These are phyloP conservation scores for Schizopygopsis malacanthus DNA, from an alignment of 2,797 vertebrate genomes.

Conservation along the genomic window DNA sequence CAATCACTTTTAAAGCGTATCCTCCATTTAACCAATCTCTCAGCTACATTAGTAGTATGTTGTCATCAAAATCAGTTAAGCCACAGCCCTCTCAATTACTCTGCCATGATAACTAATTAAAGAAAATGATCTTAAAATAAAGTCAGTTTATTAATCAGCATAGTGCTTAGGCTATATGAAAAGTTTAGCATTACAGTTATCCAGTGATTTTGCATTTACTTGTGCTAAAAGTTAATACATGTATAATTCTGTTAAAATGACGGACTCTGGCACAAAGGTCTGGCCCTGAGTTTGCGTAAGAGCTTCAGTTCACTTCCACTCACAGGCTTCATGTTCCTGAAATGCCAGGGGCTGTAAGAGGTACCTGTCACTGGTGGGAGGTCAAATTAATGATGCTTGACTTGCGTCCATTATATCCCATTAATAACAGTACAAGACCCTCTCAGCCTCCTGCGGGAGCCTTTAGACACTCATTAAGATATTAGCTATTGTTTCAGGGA, in stretches of 20 bases:
- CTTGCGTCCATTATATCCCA: slow-evolving; percentile 63
- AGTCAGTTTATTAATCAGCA: slow-evolving; percentile 1
- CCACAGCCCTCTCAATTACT: slow-evolving; percentile 24
- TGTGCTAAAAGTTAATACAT: not conserved
- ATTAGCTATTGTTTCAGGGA: slow-evolving; percentile 52
- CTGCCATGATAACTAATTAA: slow-evolving; percentile 24
- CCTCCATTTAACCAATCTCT: slow-evolving; percentile 54
- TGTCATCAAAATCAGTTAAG: slow-evolving; percentile 40
- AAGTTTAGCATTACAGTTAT: not conserved
- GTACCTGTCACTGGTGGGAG: slow-evolving; percentile 60
- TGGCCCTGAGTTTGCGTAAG: not conserved
- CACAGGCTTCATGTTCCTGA: slow-evolving; percentile 52
- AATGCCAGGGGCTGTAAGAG: slow-evolving; percentile 59
- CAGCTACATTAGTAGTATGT: slow-evolving; percentile 22
- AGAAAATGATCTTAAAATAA: slow-evolving; percentile 26
- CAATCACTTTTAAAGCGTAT: slow-evolving; percentile 42
- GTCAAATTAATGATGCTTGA: slow-evolving; percentile 64
- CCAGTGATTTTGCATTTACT: not conserved
- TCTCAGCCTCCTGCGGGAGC: slow-evolving; percentile 46
- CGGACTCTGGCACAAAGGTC: not conserved
- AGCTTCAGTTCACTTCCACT: slow-evolving; percentile 34
- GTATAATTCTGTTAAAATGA: not conserved
- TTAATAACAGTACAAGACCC: slow-evolving; percentile 59
- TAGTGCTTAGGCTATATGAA: not conserved
- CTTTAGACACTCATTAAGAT: slow-evolving; percentile 47